phyloP scores from a whole-genome alignment of 2,888 invertebrate species.

The Lamellibrachia columna region DNA sequence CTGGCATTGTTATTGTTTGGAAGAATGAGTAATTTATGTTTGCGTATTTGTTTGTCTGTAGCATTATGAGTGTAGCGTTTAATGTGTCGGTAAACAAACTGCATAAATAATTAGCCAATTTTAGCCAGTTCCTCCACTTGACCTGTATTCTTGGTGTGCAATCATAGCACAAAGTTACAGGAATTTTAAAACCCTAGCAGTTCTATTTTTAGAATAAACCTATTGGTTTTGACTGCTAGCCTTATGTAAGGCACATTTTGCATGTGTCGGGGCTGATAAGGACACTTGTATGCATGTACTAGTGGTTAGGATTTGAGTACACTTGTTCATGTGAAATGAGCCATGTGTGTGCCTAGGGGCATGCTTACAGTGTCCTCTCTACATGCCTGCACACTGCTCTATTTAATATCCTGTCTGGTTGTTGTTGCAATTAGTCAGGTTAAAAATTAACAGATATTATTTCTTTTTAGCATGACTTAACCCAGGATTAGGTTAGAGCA shows the following conservation, averaged over 20 bases:
- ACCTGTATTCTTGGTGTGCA: neutral
- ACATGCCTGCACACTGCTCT: neutral
- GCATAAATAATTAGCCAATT: neutral
- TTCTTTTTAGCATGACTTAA: neutral
- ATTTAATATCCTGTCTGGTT: neutral
- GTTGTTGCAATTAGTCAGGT: neutral
- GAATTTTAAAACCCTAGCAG: neutral
- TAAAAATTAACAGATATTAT: neutral
- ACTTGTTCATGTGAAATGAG: constrained; percentile 1
- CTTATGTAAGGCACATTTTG: neutral
- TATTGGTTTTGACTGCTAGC: neutral
- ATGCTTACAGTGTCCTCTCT: neutral
- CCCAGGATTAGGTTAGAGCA: neutral
- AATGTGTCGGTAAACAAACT: neutral
- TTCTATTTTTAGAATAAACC: neutral
- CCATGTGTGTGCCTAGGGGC: neutral
- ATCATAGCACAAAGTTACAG: neutral
- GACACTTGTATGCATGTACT: neutral
- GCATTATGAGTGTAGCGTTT: neutral
- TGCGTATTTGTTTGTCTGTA: neutral
- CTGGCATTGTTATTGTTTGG: too few species aligned
- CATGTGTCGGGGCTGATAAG: neutral
- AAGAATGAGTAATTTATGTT: neutral
- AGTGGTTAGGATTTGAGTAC: neutral
- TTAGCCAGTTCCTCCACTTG: neutral